phyloP scores from a whole-genome alignment of 2,888 invertebrate genomes.

The Apoderus coryli region DNA sequence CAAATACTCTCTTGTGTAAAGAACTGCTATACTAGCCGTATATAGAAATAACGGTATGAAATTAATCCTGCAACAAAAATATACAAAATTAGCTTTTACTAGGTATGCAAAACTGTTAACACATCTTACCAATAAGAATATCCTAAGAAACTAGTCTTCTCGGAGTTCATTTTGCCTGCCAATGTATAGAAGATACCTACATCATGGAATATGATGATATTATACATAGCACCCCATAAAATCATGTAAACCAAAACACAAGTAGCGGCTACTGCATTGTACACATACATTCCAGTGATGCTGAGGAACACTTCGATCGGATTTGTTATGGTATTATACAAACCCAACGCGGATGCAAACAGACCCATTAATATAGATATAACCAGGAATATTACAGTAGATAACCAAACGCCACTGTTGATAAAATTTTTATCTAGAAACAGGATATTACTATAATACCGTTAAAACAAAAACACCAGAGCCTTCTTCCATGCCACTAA shows the following conservation, averaged over 20 bases:
- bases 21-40: conserved; percentile 24
- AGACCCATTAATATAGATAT: neutral
- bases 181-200: conserved; percentile 32
- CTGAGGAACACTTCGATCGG: neutral
- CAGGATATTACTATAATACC: neutral
- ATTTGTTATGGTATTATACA: neutral
- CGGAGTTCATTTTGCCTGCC: conserved; percentile 21
- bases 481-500: too few relatives aligned
- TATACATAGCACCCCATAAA: conserved; percentile 32
- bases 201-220: conserved; percentile 25
- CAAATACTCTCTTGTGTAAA: conserved; percentile 27
- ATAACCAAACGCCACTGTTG: conserved; percentile 1
- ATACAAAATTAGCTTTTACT: conserved; percentile 14
- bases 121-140: conserved; percentile 33
- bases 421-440: conserved; percentile 1
- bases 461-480: neutral
- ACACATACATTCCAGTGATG: neutral
- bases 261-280: conserved; percentile 4
- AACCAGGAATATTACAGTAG: neutral
- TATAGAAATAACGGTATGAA: conserved; percentile 23
- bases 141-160: conserved; percentile 28
- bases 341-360: neutral
- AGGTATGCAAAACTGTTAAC: conserved; percentile 1
- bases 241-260: conserved; percentile 25
- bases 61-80: conserved; percentile 24